A percentile compares a stretch with the other conserved stretches of the same genome.
Conservation (phyloP, 2,113 vertebrate genomes). For the Mungos mungo region DNA sequence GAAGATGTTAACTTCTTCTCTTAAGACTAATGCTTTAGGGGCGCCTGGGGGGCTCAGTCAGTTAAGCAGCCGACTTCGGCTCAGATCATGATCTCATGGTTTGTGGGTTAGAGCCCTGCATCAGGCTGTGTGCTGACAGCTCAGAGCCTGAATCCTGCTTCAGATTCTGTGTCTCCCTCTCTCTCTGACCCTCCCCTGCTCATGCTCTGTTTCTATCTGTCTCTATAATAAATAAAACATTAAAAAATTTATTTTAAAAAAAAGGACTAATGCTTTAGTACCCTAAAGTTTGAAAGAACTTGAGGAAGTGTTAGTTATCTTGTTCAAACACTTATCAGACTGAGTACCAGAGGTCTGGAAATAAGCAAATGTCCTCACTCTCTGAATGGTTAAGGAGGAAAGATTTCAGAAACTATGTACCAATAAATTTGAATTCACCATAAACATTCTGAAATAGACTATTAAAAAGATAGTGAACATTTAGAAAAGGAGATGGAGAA, state of each 20-base stretch:
- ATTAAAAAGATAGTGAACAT: not conserved
- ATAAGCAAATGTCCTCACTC: not conserved
- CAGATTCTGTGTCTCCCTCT: too few species aligned
- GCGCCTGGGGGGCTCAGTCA: too few species aligned
- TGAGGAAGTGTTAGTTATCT: not conserved
- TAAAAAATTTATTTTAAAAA: too few species aligned
- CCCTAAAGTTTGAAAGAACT: not conserved
- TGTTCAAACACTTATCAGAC: not conserved
- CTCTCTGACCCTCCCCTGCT: too few species aligned
- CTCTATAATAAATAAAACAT: too few species aligned
- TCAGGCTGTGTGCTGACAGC: too few species aligned
- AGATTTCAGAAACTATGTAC: not conserved
- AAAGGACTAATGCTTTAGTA: not conserved
- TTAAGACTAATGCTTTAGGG: not conserved
- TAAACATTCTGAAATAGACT: slow-evolving; percentile 4
- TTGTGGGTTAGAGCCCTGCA: too few species aligned
- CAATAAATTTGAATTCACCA: not conserved
- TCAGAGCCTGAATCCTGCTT: too few species aligned
- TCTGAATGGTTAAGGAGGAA: not conserved
- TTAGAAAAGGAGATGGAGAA: slow-evolving; percentile 26
- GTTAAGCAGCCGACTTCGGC: too few species aligned
- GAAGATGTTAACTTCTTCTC: not conserved
- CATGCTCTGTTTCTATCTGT: too few species aligned
- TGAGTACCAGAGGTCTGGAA: not conserved
- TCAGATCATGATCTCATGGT: too few species aligned